Evolutionary conservation across 2,797 vertebrate genomes (phyloP), one percentile per base, ranked within the genome.

Genomic region (Cygnus olor): DNA sequence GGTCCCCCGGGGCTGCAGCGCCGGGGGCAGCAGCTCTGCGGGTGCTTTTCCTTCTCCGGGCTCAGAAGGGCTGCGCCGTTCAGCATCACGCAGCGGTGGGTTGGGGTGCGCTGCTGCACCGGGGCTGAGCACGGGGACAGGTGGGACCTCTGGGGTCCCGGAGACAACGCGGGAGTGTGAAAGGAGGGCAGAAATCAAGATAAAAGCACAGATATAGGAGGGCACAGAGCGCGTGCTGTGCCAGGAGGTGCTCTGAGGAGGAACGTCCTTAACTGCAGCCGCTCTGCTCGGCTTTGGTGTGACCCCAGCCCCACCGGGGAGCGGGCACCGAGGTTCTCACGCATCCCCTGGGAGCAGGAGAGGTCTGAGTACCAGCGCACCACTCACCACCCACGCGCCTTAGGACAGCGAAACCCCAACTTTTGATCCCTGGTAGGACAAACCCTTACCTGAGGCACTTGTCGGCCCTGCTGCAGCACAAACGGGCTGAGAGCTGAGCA

Each of bases 231-330:
- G 5, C 3, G 51, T 7, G 51, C 56, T 1, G 8, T 1, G 32
- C 22, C 0, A 1, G 3, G 44, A n/a, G 22, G 10, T 18, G 30
- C 22, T 5, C 4, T 1, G 9, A 11, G 0, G 14, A 77, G 70
- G 19, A 63, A 13, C 5, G 8, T 3, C 18, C 11, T 9, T 9
- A 13, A 9, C 61, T 10, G 16, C 28, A 54, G 21, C 53, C 14
- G 61, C 61, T 42, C 61, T 4, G 19, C 38, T 8, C 6, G 18
- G 17, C 18, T 28, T 20, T 10, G 2, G 9, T 9, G 38, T 27
- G 51, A 53, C 25, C 51, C 51, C 27, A 30, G 18, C 61, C 61
- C 28, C 40, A 20, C 11, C 12, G 3, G 11, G 22, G 47, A 22
- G 47, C 4, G 12, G 22, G 45, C 81, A 14, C 4, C 42, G 30